Base-by-base conservation (phyloP, 2,797 vertebrate species). In the Pogonophryne albipinna region DNA sequence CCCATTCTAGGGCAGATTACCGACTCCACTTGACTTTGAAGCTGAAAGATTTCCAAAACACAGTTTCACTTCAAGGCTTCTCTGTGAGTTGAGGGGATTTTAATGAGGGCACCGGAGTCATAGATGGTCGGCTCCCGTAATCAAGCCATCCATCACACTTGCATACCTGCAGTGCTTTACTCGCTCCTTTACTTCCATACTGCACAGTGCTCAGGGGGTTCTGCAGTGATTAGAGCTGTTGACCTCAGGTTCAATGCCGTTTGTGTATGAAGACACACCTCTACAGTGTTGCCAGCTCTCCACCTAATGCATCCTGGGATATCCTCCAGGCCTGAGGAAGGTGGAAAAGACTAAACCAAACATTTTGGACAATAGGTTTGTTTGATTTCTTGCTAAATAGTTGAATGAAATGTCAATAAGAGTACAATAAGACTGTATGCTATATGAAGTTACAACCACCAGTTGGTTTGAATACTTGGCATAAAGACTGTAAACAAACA, bases 11-110 rank as follows among this genome's bases (percentile, higher is more conserved):
- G 74, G 59, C 78, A 89, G 90, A 90, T 93, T 91, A 91, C 66
- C n/a, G 10, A 86, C 74, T 84, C 62, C 77, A 76, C 83, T 90
- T 87, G 71, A 90, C 88, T 92, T 90, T 87, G 85, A 92, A 90
- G 89, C 83, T 74, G 5, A 12, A 55, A 81, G 41, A 76, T 87
- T 92, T 92, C 81, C 87, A 88, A 93, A 90, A 91, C 81, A 90
- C 1, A 16, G 47, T 82, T 78, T 81, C 80, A 91, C 86, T 88
- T 87, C 69, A 71, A 83, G 88, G 78, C 80, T 83, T 79, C 70
- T 84, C 50, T 69, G 58, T 59, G 73, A 76, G 73, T 76, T 76
- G 66, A 86, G 73, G 67, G 60, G 60, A 44, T 84, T 89, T 87
- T 89, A 91, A 92, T 89, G 88, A 91, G 85, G 83, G 76, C 84